phyloP scores from a whole-genome alignment of 2,888 invertebrate genomes.

The Temnothorax unifasciatus region DNA sequence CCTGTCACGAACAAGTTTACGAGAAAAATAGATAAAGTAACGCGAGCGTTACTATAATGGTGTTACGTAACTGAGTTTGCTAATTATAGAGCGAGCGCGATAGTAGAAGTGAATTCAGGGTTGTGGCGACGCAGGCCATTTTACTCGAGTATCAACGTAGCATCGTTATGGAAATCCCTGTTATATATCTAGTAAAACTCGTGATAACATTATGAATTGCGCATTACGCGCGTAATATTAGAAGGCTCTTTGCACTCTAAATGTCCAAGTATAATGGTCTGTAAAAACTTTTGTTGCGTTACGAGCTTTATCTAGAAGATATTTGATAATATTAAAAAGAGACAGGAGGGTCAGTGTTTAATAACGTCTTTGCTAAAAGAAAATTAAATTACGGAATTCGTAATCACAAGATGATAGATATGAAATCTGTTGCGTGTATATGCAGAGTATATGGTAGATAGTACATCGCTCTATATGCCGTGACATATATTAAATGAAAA shows the following conservation, averaged over 20 bases:
- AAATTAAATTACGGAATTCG: not conserved
- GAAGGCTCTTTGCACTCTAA: slow-evolving; percentile 53
- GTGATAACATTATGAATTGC: slow-evolving; percentile 72
- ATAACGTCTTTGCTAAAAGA: not conserved
- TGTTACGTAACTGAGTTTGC: slow-evolving; percentile 73
- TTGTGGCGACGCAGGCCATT: slow-evolving; percentile 71
- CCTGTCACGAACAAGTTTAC: slow-evolving; percentile 48
- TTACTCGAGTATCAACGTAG: slow-evolving; percentile 66
- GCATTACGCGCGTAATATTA: slow-evolving; percentile 62
- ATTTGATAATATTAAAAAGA: slow-evolving; percentile 15
- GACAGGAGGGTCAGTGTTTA: not conserved
- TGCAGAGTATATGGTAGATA: not conserved
- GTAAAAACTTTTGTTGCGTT: slow-evolving; percentile 35
- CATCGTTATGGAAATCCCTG: slow-evolving; percentile 72
- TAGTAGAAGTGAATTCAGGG: slow-evolving; percentile 72
- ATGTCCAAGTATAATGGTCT: slow-evolving; percentile 38
- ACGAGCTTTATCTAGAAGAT: slow-evolving; percentile 31
- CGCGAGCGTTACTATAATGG: slow-evolving; percentile 43
- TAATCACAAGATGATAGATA: not conserved
- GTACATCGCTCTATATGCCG: not conserved
- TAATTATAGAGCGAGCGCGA: slow-evolving; percentile 73
- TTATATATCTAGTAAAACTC: slow-evolving; percentile 76
- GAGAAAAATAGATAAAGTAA: slow-evolving; percentile 44
- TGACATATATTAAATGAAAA: slow-evolving; percentile 11
- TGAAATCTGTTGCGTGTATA: not conserved